Evolutionary conservation across 1,140 invertebrate genomes (phyloP).

Genomic region (Polypedilum pembai): DNA sequence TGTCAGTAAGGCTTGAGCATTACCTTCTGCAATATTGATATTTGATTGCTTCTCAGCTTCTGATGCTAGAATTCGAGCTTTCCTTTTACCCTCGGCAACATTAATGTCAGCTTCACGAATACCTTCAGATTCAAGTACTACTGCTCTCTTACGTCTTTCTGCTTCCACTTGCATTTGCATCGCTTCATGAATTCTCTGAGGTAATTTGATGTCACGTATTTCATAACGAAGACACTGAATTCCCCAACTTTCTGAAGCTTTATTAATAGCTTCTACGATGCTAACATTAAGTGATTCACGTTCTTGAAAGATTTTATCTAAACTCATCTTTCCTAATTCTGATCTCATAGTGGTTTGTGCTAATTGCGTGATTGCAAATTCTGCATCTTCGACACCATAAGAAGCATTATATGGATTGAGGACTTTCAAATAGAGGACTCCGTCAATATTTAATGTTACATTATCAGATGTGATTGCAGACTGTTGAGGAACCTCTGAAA

Average conservation of each 20-base stretch:
- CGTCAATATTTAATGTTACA: slow-evolving; percentile 94
- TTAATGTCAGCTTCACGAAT: slow-evolving; percentile 92
- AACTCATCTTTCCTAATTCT: slow-evolving; percentile 94
- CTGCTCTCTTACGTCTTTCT: slow-evolving; percentile 91
- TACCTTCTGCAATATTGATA: slow-evolving; percentile 79
- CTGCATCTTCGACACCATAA: slow-evolving; percentile 98
- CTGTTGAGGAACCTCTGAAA: slow-evolving; percentile 84
- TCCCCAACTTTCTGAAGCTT: slow-evolving; percentile 96
- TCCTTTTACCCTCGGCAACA: slow-evolving; percentile 91
- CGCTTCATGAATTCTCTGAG: slow-evolving; percentile 88
- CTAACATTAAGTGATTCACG: slow-evolving; percentile 91
- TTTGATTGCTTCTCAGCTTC: slow-evolving; percentile 81
- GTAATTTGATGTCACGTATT: slow-evolving; percentile 65
- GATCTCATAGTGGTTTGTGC: slow-evolving; percentile 99
- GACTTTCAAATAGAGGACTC: slow-evolving; percentile 91
- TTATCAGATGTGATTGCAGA: slow-evolving; percentile 97
- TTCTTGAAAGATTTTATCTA: slow-evolving; percentile 96
- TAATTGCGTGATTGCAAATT: slow-evolving; percentile 97
- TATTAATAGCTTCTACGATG: slow-evolving; percentile 96
- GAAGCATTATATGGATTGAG: slow-evolving; percentile 88
- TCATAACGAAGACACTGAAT: slow-evolving; percentile 96
- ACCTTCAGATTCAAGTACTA: slow-evolving; percentile 95
- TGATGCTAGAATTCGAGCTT: slow-evolving; percentile 87
- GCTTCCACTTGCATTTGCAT: slow-evolving; percentile 99
- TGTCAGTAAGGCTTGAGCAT: slow-evolving; percentile 78